Percentiles rank a stretch among this genome's conserved stretches.
phyloP scores from a whole-genome alignment of 1,140 invertebrate species.

The Drosophila mayri region DNA sequence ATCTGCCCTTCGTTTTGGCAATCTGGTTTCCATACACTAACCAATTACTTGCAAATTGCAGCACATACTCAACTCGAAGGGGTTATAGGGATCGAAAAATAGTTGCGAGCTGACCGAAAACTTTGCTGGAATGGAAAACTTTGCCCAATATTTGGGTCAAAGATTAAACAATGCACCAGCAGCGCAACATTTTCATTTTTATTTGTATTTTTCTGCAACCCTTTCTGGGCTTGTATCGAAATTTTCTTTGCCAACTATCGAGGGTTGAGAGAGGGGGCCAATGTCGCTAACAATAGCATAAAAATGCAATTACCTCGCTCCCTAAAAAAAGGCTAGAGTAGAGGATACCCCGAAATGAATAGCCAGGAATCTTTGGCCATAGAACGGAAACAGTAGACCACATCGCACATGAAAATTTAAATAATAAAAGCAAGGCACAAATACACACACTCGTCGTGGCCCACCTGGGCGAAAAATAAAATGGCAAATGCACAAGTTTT shows the following conservation, averaged over 20 bases:
- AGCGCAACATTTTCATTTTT: slow-evolving; percentile 49
- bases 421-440: slow-evolving; percentile 57
- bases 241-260: slow-evolving; percentile 35
- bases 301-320: slow-evolving; percentile 75
- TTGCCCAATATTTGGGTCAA: slow-evolving; percentile 70
- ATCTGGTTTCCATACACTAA: slow-evolving; percentile 18
- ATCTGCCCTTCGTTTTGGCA: slow-evolving; percentile 13
- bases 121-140: slow-evolving; percentile 49
- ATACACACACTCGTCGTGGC: slow-evolving; percentile 4
- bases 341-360: slow-evolving; percentile 53
- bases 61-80: slow-evolving; percentile 7
- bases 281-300: slow-evolving; percentile 69
- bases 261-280: slow-evolving; percentile 11
- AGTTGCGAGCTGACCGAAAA: slow-evolving; percentile 35
- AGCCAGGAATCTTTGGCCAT: slow-evolving; percentile 50
- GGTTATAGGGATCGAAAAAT: slow-evolving; percentile 24
- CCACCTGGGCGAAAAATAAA: slow-evolving; percentile 52
- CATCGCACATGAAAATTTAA: slow-evolving; percentile 73
- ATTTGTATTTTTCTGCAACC: slow-evolving; percentile 35
- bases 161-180: slow-evolving; percentile 61
- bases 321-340: neutral
- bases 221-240: slow-evolving; percentile 28
- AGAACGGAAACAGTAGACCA: slow-evolving; percentile 63
- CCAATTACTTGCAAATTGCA: slow-evolving; percentile 53
- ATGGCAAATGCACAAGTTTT: slow-evolving; percentile 77